Evolutionary conservation across 2,797 vertebrate genomes (phyloP).

Genomic region (Protosalanx chinensis): DNA sequence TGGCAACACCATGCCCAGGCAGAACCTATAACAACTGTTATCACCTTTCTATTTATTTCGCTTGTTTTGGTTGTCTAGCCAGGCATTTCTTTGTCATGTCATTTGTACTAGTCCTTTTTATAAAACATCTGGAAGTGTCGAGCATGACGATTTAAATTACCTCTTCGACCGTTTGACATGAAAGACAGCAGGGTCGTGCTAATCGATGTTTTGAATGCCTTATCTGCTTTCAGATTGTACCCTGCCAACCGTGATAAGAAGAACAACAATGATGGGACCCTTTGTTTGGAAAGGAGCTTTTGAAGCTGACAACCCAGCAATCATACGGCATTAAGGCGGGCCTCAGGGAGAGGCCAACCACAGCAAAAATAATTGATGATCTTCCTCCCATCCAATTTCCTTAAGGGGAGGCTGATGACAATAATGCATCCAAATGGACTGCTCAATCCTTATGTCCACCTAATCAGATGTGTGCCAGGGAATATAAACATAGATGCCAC

Average conservation of each 20-base stretch:
- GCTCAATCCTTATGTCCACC: constrained; percentile 19
- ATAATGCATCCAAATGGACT: constrained; percentile 20
- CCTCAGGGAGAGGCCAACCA: not conserved
- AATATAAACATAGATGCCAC: constrained; percentile 22
- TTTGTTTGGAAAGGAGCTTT: not conserved
- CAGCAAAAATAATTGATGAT: not conserved
- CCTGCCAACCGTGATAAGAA: constrained; percentile 6
- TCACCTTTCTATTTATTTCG: constrained; percentile 19
- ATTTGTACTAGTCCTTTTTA: no score
- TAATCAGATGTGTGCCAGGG: constrained; percentile 30
- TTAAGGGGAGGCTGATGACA: not conserved
- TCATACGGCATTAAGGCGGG: not conserved
- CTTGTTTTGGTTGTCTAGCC: not conserved
- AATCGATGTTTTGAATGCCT: not conserved
- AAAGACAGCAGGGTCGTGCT: not conserved
- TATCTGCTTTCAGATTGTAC: not conserved
- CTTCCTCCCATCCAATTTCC: not conserved
- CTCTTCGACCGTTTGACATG: not conserved
- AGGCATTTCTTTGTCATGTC: no score
- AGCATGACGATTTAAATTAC: not conserved
- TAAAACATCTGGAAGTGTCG: not conserved
- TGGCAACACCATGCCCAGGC: constrained; percentile 18
- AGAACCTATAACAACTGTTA: constrained; percentile 27
- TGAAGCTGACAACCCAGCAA: not conserved
- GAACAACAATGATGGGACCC: not conserved